Evolutionary conservation across 1,140 invertebrate genomes (phyloP), one percentile per base, ranked within the genome.

Genomic region (Pissodes strobi): DNA sequence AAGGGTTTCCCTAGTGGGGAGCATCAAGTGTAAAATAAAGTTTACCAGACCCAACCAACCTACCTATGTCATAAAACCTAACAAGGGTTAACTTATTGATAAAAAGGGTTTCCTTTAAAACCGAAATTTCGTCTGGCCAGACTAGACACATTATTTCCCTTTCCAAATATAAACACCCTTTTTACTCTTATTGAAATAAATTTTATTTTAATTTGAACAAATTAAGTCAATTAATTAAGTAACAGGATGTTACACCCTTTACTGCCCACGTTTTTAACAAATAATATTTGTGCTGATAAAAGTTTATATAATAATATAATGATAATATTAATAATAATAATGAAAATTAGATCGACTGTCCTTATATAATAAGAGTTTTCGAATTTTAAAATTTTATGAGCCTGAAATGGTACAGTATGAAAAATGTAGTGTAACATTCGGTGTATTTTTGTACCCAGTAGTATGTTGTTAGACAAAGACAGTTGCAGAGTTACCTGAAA

Each of bases 381-480:
- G 72, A 78, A 76, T 78, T 78, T 76, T 72, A 74, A 78, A 78
- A 77, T 76, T 78, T 78, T 76, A 77, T 73, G 71, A 76, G 71
- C 74, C 75, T 72, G 49, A 52, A 48, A 37, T 76, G 74, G 69
- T 72, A 74, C 72, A 76, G 72, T 74, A 76, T 74, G 72, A 76
- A 70, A 69, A 67, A 66, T 61, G 66, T 72, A 73, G 73, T 38
- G 61, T 70, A 70, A 74, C 67, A 74, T 74, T 76, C 71, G 73
- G 76, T 76, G 76, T 77, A 78, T 78, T 77, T 78, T 78, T 78
- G 75, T 78, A 78, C 74, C 76, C 75, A 76, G 71, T 73, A 63
- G 46, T 53, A 46, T 46, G 38, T 68, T 70, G 66, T 75, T 75
- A 69, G 70, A 70, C 65, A 69, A 48, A 58, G 61, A 53, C 69